Evolutionary conservation across 2,113 vertebrate species (phyloP).

Genomic region (Podiceps cristatus): DNA sequence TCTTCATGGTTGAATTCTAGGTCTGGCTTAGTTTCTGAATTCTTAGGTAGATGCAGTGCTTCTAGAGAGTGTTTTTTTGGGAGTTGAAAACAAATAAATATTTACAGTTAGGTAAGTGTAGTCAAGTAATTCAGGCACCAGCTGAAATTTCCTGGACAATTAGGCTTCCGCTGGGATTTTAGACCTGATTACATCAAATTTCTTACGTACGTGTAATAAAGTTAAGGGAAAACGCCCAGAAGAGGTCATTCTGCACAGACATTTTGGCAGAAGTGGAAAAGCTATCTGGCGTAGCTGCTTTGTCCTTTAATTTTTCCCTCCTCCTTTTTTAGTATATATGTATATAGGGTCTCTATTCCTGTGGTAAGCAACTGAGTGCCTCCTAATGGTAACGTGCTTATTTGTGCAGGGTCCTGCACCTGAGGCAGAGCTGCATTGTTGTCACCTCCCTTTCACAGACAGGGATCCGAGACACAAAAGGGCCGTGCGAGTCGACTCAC

Average conservation of each 20-base stretch:
- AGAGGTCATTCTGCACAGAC: not conserved
- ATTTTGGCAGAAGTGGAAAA: not conserved
- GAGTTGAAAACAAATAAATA: not conserved
- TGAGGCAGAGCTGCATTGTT: not conserved
- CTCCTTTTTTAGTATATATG: accelerated
- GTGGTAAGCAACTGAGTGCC: not conserved
- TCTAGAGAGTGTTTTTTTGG: not conserved
- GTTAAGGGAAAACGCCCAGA: not conserved
- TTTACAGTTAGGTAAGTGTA: not conserved
- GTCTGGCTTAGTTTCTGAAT: not conserved
- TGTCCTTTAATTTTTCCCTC: not conserved
- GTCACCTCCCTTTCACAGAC: not conserved
- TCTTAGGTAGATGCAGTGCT: not conserved
- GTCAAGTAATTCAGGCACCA: not conserved
- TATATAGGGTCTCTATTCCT: not conserved
- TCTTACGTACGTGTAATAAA: not conserved
- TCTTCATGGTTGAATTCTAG: not conserved
- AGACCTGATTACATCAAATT: not conserved
- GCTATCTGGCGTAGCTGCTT: not conserved
- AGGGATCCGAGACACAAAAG: not conserved
- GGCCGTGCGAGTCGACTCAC: not conserved
- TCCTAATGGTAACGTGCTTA: not conserved
- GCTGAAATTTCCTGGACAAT: not conserved
- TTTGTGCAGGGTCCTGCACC: not conserved
- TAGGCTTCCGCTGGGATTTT: not conserved